These are phyloP conservation scores for Lepidurus apus DNA, from an alignment of 1,140 invertebrate species.

Conservation along the genomic window DNA sequence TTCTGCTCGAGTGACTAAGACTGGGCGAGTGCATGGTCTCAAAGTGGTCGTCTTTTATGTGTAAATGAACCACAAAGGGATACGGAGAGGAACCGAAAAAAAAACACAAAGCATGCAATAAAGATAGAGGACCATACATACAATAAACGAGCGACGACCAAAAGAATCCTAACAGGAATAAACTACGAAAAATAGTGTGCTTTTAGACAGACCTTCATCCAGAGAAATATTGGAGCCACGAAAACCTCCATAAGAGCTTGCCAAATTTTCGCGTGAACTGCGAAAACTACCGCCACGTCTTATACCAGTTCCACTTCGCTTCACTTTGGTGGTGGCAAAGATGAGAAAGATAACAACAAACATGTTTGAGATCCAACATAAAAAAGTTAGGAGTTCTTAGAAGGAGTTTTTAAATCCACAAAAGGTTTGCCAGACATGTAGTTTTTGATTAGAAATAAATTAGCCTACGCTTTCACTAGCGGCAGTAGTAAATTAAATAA, in stretches of 20 bases:
- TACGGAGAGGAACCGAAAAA: constrained; percentile 1
- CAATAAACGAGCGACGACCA: background rate
- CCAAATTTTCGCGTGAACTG: constrained; percentile 32
- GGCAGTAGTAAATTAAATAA: background rate
- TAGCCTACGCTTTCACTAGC: background rate
- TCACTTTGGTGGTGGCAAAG: constrained; percentile 2
- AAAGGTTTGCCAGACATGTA: no score
- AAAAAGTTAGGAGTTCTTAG: no score
- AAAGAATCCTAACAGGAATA: background rate
- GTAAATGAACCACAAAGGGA: background rate
- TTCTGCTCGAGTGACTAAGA: background rate
- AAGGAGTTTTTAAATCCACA: no score
- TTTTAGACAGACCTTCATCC: constrained; percentile 32
- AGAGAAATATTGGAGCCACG: constrained; percentile 34
- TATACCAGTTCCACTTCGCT: constrained; percentile 12
- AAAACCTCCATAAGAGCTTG: constrained; percentile 32
- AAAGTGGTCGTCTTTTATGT: constrained; percentile 3
- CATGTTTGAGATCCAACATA: no score
- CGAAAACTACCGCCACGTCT: constrained; percentile 30
- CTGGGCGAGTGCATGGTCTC: background rate
- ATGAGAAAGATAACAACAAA: background rate
- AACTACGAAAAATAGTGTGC: background rate
- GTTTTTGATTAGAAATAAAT: no score
- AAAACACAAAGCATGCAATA: constrained; percentile 5
- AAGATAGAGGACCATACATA: background rate